phyloP scores from a whole-genome alignment of 1,140 invertebrate genomes.

The Oncopeltus fasciatus region DNA sequence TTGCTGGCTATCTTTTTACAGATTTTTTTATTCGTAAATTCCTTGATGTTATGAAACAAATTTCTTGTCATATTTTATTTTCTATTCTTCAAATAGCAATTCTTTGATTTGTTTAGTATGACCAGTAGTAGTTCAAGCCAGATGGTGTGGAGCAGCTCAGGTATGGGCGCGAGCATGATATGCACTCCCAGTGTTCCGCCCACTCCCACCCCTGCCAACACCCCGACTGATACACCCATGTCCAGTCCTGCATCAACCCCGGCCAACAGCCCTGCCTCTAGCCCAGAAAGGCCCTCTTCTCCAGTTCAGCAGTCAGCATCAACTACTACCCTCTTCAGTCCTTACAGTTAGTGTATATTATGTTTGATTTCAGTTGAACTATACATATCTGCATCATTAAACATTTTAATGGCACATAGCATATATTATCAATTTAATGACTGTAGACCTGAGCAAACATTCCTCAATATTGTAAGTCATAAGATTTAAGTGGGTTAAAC shows the following conservation, averaged over 20 bases:
- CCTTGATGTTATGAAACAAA: no score
- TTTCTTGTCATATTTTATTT: no score
- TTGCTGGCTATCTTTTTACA: no score
- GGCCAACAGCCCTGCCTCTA: slow-evolving; percentile 4
- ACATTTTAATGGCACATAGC: not conserved
- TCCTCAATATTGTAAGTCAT: no score
- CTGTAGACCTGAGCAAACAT: no score
- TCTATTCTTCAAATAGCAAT: no score
- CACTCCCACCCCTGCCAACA: slow-evolving; percentile 36
- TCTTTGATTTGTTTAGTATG: no score
- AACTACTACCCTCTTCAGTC: slow-evolving; percentile 30
- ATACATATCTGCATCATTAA: not conserved
- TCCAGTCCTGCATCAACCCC: slow-evolving; percentile 55
- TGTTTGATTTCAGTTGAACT: no score
- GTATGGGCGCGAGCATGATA: slow-evolving; percentile 62
- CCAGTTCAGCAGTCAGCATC: slow-evolving; percentile 28
- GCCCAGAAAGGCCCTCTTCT: slow-evolving; percentile 34
- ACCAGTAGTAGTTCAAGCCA: slow-evolving; percentile 51
- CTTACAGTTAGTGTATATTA: slow-evolving; percentile 20
- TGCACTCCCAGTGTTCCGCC: slow-evolving; percentile 48
- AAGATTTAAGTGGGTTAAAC: no score
- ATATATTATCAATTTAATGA: not conserved
- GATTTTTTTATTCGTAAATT: no score
- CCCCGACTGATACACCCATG: slow-evolving; percentile 30
- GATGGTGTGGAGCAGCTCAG: slow-evolving; percentile 63